Evolutionary conservation across 1,140 invertebrate species (phyloP).

Genomic region (Drosophila fuyamai): DNA sequence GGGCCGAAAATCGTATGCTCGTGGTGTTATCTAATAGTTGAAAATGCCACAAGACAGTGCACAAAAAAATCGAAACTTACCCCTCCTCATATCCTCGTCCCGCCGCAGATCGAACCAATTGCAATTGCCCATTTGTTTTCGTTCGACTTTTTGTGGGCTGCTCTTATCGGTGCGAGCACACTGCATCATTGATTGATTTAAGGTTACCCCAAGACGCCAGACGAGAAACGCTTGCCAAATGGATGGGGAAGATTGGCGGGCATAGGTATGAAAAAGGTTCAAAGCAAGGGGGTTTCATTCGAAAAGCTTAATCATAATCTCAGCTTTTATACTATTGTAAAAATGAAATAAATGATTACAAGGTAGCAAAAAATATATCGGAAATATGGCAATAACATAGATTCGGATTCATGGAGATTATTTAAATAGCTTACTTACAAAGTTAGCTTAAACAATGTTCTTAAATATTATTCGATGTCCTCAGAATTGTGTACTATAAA

Average conservation of each 20-base stretch:
- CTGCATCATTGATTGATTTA: constrained; percentile 79
- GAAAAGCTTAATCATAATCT: not conserved
- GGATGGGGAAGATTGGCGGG: constrained; percentile 16
- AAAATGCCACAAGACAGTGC: constrained; percentile 51
- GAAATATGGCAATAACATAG: too few relatives aligned
- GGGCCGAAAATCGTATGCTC: constrained; percentile 19
- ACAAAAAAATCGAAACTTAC: constrained; percentile 22
- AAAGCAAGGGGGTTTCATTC: not conserved
- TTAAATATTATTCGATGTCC: too few relatives aligned
- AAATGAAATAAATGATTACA: too few relatives aligned
- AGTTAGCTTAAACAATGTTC: too few relatives aligned
- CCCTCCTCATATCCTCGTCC: constrained; percentile 1
- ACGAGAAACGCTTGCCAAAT: constrained; percentile 59
- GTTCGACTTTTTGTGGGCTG: constrained; percentile 21
- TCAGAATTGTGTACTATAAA: too few relatives aligned
- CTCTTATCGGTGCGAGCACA: constrained; percentile 58
- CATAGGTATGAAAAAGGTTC: constrained; percentile 3
- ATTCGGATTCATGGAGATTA: too few relatives aligned
- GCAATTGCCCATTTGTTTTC: constrained; percentile 41
- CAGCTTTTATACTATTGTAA: too few relatives aligned
- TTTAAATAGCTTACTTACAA: too few relatives aligned
- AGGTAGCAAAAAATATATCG: too few relatives aligned
- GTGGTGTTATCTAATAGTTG: constrained; percentile 55
- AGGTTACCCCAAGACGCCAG: constrained; percentile 73
- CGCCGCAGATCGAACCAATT: constrained; percentile 17